Evolutionary conservation across 2,888 invertebrate genomes (phyloP).

Genomic region (Ptychoptera contaminata): DNA sequence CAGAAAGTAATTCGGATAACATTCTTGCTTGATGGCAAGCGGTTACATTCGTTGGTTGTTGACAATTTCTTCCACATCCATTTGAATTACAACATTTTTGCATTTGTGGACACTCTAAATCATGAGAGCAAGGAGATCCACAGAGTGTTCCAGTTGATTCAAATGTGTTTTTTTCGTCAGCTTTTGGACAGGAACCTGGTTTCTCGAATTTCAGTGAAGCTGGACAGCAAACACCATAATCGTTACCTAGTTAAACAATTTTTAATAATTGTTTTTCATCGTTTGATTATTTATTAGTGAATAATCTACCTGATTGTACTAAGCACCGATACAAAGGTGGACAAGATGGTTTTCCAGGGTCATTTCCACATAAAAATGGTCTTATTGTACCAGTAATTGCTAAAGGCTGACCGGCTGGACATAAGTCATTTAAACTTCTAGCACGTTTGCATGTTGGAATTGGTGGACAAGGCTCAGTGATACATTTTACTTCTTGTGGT

Average conservation of each 20-base stretch:
- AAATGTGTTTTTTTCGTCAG: constrained; percentile 25
- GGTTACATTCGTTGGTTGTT: constrained; percentile 59
- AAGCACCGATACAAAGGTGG: constrained; percentile 68
- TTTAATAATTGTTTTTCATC: no score
- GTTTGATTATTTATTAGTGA: no score
- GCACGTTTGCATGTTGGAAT: constrained; percentile 71
- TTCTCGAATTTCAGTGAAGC: constrained; percentile 59
- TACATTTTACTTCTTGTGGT: constrained; percentile 60
- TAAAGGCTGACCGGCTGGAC: constrained; percentile 59
- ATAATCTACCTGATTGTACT: constrained; percentile 45
- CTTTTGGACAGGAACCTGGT: constrained; percentile 57
- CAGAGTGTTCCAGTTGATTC: constrained; percentile 34
- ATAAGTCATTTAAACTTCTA: constrained; percentile 58
- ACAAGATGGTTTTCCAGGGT: constrained; percentile 67
- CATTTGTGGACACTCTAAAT: constrained; percentile 65
- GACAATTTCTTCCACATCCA: constrained; percentile 57
- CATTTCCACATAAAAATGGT: constrained; percentile 68
- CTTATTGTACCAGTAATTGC: constrained; percentile 55
- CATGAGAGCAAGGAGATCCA: constrained; percentile 55
- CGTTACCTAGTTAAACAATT: constrained; percentile 56
- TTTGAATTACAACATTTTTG: constrained; percentile 68
- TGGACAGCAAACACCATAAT: constrained; percentile 79
- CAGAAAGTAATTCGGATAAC: constrained; percentile 56
- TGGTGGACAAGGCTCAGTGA: constrained; percentile 67
- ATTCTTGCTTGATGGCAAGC: constrained; percentile 63